These are phyloP conservation scores for Polydesmus complanatus DNA, from an alignment of 2,888 invertebrate genomes.

Conservation along the genomic window DNA sequence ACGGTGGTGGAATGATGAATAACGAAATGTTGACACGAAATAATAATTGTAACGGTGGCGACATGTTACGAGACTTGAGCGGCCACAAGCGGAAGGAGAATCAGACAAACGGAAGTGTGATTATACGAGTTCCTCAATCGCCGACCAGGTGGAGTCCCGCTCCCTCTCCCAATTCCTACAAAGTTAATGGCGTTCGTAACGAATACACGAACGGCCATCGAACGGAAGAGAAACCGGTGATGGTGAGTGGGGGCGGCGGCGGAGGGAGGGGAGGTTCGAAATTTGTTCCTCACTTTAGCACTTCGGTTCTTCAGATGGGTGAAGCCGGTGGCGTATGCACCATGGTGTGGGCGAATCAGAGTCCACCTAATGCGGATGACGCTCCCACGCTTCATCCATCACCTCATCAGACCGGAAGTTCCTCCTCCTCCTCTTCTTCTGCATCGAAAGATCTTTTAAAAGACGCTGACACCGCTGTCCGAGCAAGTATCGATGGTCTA, in stretches of 20 bases:
- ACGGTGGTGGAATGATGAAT: slow-evolving; percentile 25
- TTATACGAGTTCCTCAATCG: background rate
- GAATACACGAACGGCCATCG: slow-evolving; percentile 35
- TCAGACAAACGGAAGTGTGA: background rate
- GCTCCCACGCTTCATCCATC: background rate
- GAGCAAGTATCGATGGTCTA: slow-evolving; percentile 28
- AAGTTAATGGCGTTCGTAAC: slow-evolving; percentile 57
- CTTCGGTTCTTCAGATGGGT: slow-evolving; percentile 84
- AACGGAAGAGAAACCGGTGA: slow-evolving; percentile 4
- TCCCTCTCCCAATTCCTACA: slow-evolving; percentile 15
- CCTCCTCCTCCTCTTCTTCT: slow-evolving; percentile 21
- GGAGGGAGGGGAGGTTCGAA: slow-evolving; percentile 6
- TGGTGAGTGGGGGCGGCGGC: slow-evolving; percentile 23
- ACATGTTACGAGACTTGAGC: slow-evolving; percentile 6
- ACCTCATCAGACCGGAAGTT: background rate
- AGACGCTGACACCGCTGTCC: slow-evolving; percentile 26
- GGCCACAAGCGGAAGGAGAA: background rate
- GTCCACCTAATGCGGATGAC: slow-evolving; percentile 31
- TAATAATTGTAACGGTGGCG: slow-evolving; percentile 7
- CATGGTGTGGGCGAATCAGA: slow-evolving; percentile 52
- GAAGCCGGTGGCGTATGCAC: slow-evolving; percentile 69
- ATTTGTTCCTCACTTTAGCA: slow-evolving; percentile 11
- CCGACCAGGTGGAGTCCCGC: slow-evolving; percentile 11
- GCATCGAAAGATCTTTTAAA: slow-evolving; percentile 32
- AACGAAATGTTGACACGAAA: background rate